Percentiles rank a stretch among this genome's conserved stretches.
These are phyloP conservation scores for Scolopax rusticola DNA, from an alignment of 2,797 vertebrate genomes.

Conservation along the genomic window DNA sequence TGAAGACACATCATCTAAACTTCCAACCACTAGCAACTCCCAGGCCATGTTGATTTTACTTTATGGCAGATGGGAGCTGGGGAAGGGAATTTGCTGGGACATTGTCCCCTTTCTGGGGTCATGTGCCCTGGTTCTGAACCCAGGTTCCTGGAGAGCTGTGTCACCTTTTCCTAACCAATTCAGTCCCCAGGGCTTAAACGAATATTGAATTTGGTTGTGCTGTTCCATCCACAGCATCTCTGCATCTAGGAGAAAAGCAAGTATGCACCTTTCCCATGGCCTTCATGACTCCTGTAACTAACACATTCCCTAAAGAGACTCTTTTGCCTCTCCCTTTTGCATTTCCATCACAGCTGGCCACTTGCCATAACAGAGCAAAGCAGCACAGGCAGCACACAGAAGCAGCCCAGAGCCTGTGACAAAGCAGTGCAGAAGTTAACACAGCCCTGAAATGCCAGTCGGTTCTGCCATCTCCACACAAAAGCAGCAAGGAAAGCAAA, in stretches of 20 bases:
- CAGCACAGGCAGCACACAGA: background rate
- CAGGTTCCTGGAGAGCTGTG: background rate
- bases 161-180: background rate
- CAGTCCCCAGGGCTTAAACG: background rate
- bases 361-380: background rate
- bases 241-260: background rate
- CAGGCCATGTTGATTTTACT: background rate
- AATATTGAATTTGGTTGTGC: background rate
- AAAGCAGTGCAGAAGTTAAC: constrained; percentile 16
- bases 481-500: constrained; percentile 8
- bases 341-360: background rate
- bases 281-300: background rate
- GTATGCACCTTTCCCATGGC: accelerated
- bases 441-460: constrained; percentile 12
- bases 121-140: accelerated
- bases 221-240: background rate
- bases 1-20: background rate
- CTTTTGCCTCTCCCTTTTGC: background rate
- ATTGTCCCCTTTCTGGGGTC: background rate
- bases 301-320: background rate
- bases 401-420: constrained; percentile 13
- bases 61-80: background rate
- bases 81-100: background rate
- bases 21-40: background rate
- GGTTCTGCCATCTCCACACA: constrained; percentile 29